Evolutionary conservation across 2,797 vertebrate genomes (phyloP).

Genomic region (Lates japonicus): DNA sequence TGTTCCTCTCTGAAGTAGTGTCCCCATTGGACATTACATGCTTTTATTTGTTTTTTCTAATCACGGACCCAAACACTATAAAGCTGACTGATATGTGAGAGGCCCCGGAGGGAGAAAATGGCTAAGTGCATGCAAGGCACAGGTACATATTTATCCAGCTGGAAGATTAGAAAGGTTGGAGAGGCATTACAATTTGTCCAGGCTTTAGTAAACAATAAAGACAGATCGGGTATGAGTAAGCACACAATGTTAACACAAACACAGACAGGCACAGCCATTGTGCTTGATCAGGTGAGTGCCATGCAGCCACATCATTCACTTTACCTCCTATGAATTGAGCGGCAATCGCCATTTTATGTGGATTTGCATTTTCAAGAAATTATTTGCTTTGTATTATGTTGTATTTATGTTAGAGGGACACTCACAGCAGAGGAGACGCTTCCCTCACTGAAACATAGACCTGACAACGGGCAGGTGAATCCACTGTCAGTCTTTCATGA

Average conservation of each 20-base stretch:
- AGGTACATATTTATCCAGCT: slow-evolving; percentile 84
- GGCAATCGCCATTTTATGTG: neutral
- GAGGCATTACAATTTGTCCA: slow-evolving; percentile 59
- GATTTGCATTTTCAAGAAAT: slow-evolving; percentile 12
- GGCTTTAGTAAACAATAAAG: slow-evolving; percentile 74
- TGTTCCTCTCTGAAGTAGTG: slow-evolving; percentile 27
- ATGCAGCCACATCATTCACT: slow-evolving; percentile 24
- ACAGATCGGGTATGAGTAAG: slow-evolving; percentile 54
- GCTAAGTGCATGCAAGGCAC: slow-evolving; percentile 47
- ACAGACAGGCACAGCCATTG: slow-evolving; percentile 54
- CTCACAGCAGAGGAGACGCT: neutral
- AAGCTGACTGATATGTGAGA: slow-evolving; percentile 46
- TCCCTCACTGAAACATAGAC: slow-evolving; percentile 10
- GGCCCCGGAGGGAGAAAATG: slow-evolving; percentile 19
- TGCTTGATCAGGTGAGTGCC: slow-evolving; percentile 42
- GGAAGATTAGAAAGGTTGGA: slow-evolving; percentile 65
- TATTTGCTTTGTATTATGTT: neutral
- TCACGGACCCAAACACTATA: slow-evolving; percentile 44
- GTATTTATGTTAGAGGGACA: neutral
- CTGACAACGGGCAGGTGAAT: slow-evolving; percentile 11
- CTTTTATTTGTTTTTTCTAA: slow-evolving; percentile 47
- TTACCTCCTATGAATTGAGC: slow-evolving; percentile 2
- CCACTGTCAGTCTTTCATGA: slow-evolving; percentile 2
- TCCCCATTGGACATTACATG: slow-evolving; percentile 1
- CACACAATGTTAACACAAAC: slow-evolving; percentile 67